Percentiles rank a stretch among this genome's conserved stretches.
phyloP scores from a whole-genome alignment of 37 sponge, comb jelly and placozoan genomes.

The Amphimedon queenslandica region DNA sequence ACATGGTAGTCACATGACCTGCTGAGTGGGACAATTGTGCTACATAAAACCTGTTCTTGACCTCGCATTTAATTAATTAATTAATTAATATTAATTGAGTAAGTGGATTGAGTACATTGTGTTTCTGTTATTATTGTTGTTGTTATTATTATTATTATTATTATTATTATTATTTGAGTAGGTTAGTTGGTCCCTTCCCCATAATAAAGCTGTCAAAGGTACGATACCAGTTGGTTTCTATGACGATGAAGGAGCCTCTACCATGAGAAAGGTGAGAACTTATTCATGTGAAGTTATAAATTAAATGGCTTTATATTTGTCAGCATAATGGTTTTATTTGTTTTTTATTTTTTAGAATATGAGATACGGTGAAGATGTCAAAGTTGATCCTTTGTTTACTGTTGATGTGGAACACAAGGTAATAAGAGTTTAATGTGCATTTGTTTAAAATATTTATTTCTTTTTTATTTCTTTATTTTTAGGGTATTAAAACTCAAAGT shows the following conservation, averaged over 20 bases:
- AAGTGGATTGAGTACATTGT: too few relatives aligned
- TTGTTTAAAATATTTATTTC: too few relatives aligned
- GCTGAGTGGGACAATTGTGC: too few relatives aligned
- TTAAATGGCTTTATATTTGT: background rate
- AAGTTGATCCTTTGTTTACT: conserved; percentile 46
- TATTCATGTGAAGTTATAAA: background rate
- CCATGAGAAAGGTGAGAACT: conserved; percentile 60
- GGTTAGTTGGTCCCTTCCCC: conserved; percentile 58
- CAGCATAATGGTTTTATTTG: background rate
- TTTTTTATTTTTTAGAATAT: conserved; percentile 31
- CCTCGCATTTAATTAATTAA: too few relatives aligned
- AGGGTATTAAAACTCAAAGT: conserved; percentile 31
- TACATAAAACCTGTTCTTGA: too few relatives aligned
- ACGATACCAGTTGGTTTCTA: conserved; percentile 57
- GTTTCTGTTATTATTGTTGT: background rate
- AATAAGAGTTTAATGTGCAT: too few relatives aligned
- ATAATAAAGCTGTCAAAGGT: conserved; percentile 41
- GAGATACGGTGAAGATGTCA: conserved; percentile 50
- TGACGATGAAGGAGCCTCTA: conserved; percentile 52
- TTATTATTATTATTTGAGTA: conserved; percentile 6
- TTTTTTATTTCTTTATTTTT: background rate
- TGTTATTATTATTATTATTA: background rate
- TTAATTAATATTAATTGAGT: too few relatives aligned
- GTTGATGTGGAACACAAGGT: conserved; percentile 52
- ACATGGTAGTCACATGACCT: too few relatives aligned